These are phyloP conservation scores for Ophraella communa DNA, from an alignment of 2,888 invertebrate species.

Conservation along the genomic window DNA sequence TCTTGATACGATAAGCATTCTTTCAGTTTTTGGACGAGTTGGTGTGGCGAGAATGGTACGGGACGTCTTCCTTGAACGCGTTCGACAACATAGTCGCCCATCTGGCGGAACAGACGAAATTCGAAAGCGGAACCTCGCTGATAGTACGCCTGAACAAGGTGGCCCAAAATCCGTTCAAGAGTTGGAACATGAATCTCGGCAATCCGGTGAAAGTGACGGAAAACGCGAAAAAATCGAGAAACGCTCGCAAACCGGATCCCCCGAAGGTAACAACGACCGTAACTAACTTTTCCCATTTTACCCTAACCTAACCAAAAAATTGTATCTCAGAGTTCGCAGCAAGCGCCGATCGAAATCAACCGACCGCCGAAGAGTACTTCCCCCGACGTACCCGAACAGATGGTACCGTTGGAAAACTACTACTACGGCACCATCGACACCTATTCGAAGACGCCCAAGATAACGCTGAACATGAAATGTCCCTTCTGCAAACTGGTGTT, in stretches of 20 bases:
- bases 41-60: constrained; percentile 87
- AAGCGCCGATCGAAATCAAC: constrained; percentile 44
- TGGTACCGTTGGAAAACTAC: constrained; percentile 67
- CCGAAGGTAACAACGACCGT: constrained; percentile 37
- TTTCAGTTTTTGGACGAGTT: constrained; percentile 79
- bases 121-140: constrained; percentile 69
- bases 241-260: constrained; percentile 27
- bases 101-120: constrained; percentile 78
- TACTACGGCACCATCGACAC: constrained; percentile 64
- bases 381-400: constrained; percentile 56
- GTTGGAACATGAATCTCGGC: constrained; percentile 62
- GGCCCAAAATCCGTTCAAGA: constrained; percentile 72
- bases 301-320: too few species aligned
- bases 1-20: too few species aligned
- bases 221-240: constrained; percentile 24
- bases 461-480: constrained; percentile 55
- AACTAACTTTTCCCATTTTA: background rate
- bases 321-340: too few species aligned
- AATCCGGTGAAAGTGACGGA: constrained; percentile 23
- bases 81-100: constrained; percentile 83
- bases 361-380: constrained; percentile 57
- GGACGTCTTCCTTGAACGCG: constrained; percentile 76
- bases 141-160: constrained; percentile 71
- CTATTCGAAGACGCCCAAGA: constrained; percentile 42
- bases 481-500: constrained; percentile 60